Evolutionary conservation across 2,113 vertebrate genomes (phyloP).

Genomic region (Callionymus lyra): DNA sequence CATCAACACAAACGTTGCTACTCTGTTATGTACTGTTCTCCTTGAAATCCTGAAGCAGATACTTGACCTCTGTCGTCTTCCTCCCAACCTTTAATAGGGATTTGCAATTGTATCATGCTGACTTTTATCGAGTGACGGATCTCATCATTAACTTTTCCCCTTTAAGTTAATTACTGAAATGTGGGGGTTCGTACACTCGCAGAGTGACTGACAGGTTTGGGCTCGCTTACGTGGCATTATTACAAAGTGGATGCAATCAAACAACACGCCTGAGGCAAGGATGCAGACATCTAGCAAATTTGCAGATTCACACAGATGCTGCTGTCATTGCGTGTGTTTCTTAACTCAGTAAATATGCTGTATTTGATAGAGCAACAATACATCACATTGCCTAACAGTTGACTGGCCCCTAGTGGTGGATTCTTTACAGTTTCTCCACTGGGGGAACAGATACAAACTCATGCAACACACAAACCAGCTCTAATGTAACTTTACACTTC

Average conservation of each 20-base stretch:
- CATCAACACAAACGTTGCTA: slow-evolving; percentile 26
- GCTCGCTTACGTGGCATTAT: slow-evolving; percentile 1
- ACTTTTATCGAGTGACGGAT: slow-evolving; percentile 21
- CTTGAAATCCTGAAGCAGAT: slow-evolving; percentile 19
- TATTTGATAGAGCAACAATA: too few relatives aligned
- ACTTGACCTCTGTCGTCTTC: slow-evolving; percentile 24
- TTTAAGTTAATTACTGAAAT: neutral
- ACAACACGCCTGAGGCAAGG: slow-evolving; percentile 21
- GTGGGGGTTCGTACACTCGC: neutral
- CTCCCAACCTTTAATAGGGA: slow-evolving; percentile 11
- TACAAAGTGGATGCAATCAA: slow-evolving; percentile 19
- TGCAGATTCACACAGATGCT: slow-evolving; percentile 26
- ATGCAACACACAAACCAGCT: slow-evolving; percentile 36
- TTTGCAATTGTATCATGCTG: slow-evolving; percentile 21
- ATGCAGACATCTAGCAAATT: slow-evolving; percentile 16
- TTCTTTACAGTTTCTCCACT: slow-evolving; percentile 1
- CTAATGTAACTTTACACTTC: slow-evolving; percentile 40
- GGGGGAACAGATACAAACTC: slow-evolving; percentile 12
- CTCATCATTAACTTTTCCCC: slow-evolving; percentile 10
- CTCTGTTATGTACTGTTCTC: slow-evolving; percentile 32
- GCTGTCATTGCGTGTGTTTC: slow-evolving; percentile 11
- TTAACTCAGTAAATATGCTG: too few relatives aligned
- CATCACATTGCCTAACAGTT: slow-evolving; percentile 33
- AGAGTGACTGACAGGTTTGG: neutral
- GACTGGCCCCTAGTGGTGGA: slow-evolving; percentile 50